A percentile compares a stretch with the other conserved stretches of the same genome.
Conservation (phyloP, 2,797 vertebrate genomes). For the Pangasius mekongensis region DNA sequence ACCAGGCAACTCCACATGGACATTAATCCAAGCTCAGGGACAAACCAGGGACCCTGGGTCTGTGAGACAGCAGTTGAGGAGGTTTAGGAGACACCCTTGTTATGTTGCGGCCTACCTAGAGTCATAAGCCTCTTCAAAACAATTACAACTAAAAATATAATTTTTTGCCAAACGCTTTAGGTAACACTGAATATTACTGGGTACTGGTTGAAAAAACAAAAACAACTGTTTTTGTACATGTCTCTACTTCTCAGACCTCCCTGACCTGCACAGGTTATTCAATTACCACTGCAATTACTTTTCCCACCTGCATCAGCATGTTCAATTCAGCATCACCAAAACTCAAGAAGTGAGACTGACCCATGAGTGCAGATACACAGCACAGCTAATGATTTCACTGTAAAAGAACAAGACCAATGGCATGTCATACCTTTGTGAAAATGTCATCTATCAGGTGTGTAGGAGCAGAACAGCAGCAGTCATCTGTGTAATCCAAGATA, state of each 20-base stretch:
- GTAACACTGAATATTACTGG: not conserved
- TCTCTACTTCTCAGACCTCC: not conserved
- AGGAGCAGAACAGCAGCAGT: conserved; percentile 15
- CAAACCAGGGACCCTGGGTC: not conserved
- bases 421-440: conserved; percentile 34
- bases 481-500: conserved; percentile 2
- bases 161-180: not conserved
- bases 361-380: not conserved
- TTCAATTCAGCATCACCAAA: conserved; percentile 10
- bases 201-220: not conserved
- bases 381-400: conserved; percentile 22
- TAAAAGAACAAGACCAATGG: not conserved
- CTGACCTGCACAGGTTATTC: conserved; percentile 9
- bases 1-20: too few species aligned
- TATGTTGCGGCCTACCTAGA: not conserved
- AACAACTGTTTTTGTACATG: not conserved
- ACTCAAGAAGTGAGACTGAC: conserved; percentile 2
- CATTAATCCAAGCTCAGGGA: too few species aligned
- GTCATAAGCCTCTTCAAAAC: not conserved
- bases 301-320: not conserved
- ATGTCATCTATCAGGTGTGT: conserved; percentile 23
- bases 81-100: not conserved
- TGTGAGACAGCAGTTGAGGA: not conserved
- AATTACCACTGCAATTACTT: conserved; percentile 27
- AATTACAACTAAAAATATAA: too few species aligned